phyloP scores from a whole-genome alignment of 92 coral and sea anemone genomes.

The Bergia sp. region DNA sequence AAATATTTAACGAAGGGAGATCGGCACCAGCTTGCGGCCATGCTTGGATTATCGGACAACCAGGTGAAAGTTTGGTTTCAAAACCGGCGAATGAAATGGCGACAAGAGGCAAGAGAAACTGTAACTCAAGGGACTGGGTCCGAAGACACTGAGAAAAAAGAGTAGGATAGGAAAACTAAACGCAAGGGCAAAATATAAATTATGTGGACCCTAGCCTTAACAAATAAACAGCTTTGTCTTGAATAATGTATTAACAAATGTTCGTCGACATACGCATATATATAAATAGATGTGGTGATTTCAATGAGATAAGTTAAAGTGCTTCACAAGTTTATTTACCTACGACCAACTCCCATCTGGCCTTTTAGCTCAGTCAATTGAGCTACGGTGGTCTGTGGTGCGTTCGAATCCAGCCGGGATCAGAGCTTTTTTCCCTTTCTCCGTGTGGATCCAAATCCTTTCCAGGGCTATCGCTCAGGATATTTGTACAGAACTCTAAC shows the following conservation, averaged over 20 bases:
- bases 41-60: conserved; percentile 96
- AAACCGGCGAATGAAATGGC: conserved; percentile 98
- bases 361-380: too few relatives aligned
- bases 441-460: too few relatives aligned
- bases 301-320: too few relatives aligned
- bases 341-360: too few relatives aligned
- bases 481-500: too few relatives aligned
- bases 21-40: conserved; percentile 96
- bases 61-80: conserved; percentile 99
- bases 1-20: conserved; percentile 97
- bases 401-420: too few relatives aligned
- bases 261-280: background rate
- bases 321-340: too few relatives aligned
- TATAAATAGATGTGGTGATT: too few relatives aligned
- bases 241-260: background rate
- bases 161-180: background rate
- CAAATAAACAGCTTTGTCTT: background rate
- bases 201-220: background rate
- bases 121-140: conserved; percentile 64
- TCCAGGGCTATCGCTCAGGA: too few relatives aligned
- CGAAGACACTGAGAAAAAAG: conserved; percentile 51
- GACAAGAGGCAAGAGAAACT: conserved; percentile 93
- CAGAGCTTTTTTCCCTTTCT: too few relatives aligned
- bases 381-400: too few relatives aligned
- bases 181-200: background rate